These are phyloP conservation scores for Cavia aperea DNA, from an alignment of 2,113 vertebrate species.

Conservation along the genomic window DNA sequence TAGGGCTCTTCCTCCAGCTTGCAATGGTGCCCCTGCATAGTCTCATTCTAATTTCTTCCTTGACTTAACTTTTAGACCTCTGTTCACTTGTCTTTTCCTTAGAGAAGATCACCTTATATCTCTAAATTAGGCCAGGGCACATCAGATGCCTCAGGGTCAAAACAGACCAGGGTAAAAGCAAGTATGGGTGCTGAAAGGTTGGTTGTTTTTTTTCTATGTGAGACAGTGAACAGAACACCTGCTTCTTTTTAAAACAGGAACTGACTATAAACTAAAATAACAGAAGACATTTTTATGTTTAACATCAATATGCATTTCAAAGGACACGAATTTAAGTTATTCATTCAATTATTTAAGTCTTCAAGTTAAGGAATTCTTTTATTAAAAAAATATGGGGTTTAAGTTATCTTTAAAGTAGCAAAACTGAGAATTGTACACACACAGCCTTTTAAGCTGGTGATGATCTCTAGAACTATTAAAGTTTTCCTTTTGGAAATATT, in stretches of 20 bases:
- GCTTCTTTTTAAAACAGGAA: not conserved
- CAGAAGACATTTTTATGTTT: not conserved
- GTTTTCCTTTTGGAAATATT: not conserved
- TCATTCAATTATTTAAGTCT: not conserved
- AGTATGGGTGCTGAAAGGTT: not conserved
- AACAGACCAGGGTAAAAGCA: not conserved
- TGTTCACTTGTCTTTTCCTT: not conserved
- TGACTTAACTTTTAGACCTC: not conserved
- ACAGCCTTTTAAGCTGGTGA: not conserved
- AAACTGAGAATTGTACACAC: too few species aligned
- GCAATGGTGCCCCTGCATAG: not conserved
- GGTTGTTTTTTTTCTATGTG: not conserved
- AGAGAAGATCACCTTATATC: not conserved
- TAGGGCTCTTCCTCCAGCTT: not conserved
- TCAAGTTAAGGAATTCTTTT: not conserved
- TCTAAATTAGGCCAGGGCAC: too few species aligned
- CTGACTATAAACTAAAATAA: not conserved
- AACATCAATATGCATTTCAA: not conserved
- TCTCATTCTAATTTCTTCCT: not conserved
- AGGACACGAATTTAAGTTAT: too few species aligned
- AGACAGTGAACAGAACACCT: not conserved
- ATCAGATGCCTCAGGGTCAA: too few species aligned
- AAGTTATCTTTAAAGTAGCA: too few species aligned
- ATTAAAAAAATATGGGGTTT: too few species aligned
- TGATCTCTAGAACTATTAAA: not conserved